Base-by-base conservation (phyloP, 1,140 invertebrate species). In the Drosophila setifemur region DNA sequence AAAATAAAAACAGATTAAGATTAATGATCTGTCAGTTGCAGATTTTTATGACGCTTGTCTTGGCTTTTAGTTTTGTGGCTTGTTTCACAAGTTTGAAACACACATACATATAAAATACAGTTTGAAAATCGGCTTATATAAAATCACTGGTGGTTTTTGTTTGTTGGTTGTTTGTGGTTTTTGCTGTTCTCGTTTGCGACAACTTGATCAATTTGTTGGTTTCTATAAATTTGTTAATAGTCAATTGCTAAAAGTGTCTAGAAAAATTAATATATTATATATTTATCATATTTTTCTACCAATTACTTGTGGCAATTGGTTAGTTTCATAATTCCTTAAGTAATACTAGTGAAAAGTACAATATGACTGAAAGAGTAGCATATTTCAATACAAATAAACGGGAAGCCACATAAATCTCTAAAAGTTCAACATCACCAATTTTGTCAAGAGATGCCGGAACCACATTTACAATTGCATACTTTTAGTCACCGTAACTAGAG, bases 131-230 rank as follows among this genome's bases (percentile, higher is more conserved):
- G 79, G 69, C 50, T 85, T 78, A 70, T 83, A 83, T 60, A 85
- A 83, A 83, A 85, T 83, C 79, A 83, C 79, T 83, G 79, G 79
- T 83, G 79, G 79, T 83, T 67, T 57, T 71, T 66, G 43, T 66
- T 64, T 28, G 57, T 73, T 39, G 28, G 16, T 66, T 73, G 29
- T 76, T 73, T 45, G 47, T 31, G 43, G 57, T 21, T 39, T 39
- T 48, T 69, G 66, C 19, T 64, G 31, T 42, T 48, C 52, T 61
- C 18, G 31, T 39, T 39, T 25, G 60, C 60, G 60, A 64, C 42
- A 64, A 60, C 31, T 70, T 50, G 64, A 50, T 83, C 73, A 73
- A 63, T 74, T 85, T 71, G 54, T 58, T 85, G 61, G 52, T 81
- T 61, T 48, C 68, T 72, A 73, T 60, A 64, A 71, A 76, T 71